Percentiles rank a stretch among this genome's conserved stretches.
phyloP scores from a whole-genome alignment of 1,140 invertebrate species.

The Wasmannia auropunctata region DNA sequence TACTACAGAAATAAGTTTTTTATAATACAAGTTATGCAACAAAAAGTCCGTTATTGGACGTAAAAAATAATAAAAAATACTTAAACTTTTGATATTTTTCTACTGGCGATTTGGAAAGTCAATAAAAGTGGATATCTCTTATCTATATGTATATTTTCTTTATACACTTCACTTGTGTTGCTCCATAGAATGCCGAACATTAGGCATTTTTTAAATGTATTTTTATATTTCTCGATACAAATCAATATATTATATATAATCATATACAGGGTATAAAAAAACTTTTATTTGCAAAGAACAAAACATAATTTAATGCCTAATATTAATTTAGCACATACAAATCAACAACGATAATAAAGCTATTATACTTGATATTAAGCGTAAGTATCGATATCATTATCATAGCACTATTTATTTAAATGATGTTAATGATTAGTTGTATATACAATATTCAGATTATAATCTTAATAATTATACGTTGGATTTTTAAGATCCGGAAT shows the following conservation, averaged over 20 bases:
- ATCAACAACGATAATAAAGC: constrained; percentile 61
- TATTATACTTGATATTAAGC: constrained; percentile 53
- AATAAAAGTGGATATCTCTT: constrained; percentile 7
- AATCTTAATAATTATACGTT: constrained; percentile 78
- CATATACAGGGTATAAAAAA: constrained; percentile 45
- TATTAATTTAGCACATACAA: constrained; percentile 53
- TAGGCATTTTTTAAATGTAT: background rate
- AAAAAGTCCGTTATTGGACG: background rate
- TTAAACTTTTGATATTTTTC: constrained; percentile 16
- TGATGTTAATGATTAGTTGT: constrained; percentile 79
- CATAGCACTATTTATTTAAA: constrained; percentile 78
- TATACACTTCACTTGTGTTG: background rate
- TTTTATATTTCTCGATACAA: constrained; percentile 4
- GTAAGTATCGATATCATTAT: constrained; percentile 64
- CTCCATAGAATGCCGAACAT: background rate
- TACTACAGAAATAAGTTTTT: background rate
- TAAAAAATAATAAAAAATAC: constrained; percentile 10
- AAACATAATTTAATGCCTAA: constrained; percentile 64
- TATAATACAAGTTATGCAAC: background rate
- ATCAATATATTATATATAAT: constrained; percentile 21
- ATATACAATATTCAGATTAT: constrained; percentile 82
- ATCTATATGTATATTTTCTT: background rate
- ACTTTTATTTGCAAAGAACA: constrained; percentile 49
- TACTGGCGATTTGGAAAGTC: background rate
- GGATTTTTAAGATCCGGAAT: constrained; percentile 82